Conservation (phyloP, 2,113 vertebrate genomes). For the Opisthocomus hoazin region DNA sequence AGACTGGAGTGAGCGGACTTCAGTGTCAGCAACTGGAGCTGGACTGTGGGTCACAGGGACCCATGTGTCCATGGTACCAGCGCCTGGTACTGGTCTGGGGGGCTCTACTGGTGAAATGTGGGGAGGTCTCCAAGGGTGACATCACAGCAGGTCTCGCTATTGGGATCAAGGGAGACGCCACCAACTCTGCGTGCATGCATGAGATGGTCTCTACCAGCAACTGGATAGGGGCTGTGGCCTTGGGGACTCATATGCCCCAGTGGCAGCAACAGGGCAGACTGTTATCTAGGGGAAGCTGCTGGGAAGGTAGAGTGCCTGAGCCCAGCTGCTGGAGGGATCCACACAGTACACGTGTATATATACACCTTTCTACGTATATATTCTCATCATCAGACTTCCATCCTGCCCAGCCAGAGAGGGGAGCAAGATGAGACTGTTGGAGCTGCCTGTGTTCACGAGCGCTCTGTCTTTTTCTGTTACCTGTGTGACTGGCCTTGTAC, state of each 20-base stretch:
- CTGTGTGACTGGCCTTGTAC: too few species aligned
- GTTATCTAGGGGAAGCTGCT: not conserved
- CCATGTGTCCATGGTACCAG: not conserved
- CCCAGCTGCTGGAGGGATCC: not conserved
- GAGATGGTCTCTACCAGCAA: not conserved
- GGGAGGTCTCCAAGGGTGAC: not conserved
- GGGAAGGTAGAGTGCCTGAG: not conserved
- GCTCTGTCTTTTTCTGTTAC: not conserved
- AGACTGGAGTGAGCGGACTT: not conserved
- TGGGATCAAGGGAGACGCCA: not conserved
- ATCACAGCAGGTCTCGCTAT: too few species aligned
- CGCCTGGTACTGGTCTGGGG: not conserved
- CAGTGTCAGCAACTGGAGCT: not conserved
- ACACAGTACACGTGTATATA: too few species aligned
- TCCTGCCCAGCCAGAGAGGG: not conserved
- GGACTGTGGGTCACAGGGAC: not conserved
- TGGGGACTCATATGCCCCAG: accelerated
- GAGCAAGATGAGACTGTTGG: not conserved
- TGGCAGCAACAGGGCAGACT: not conserved
- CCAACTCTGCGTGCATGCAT: not conserved
- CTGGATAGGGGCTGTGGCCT: not conserved
- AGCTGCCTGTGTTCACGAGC: not conserved
- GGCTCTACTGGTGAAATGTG: not conserved
- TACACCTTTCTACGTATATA: too few species aligned
- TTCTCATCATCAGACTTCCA: not conserved